A percentile compares a stretch with the other conserved stretches of the same genome.
These are phyloP conservation scores for Plebejus anna DNA, from an alignment of 2,888 invertebrate genomes.

Conservation along the genomic window DNA sequence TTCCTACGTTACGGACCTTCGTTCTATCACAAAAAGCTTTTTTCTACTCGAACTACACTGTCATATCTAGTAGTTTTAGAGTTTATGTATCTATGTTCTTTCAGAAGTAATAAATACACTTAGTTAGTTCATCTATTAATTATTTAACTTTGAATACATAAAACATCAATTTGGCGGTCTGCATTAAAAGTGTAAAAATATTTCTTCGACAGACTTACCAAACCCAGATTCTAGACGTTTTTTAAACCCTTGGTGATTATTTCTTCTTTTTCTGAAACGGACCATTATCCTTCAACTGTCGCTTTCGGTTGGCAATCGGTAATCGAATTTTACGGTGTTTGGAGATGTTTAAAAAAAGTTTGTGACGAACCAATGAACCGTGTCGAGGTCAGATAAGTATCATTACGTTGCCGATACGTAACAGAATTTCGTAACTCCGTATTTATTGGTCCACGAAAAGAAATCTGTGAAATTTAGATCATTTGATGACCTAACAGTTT, in stretches of 20 bases:
- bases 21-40: too few relatives aligned
- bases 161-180: too few relatives aligned
- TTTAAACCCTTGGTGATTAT: neutral
- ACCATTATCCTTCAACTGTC: slow-evolving; percentile 46
- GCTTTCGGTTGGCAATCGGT: slow-evolving; percentile 58
- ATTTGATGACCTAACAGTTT: neutral
- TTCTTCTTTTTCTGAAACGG: neutral
- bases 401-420: slow-evolving; percentile 42
- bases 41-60: too few relatives aligned
- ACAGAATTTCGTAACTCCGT: slow-evolving; percentile 33
- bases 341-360: slow-evolving; percentile 54
- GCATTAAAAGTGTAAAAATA: too few relatives aligned
- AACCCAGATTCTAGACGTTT: neutral
- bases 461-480: slow-evolving; percentile 23
- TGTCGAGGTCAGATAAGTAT: slow-evolving; percentile 44
- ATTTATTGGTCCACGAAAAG: slow-evolving; percentile 23
- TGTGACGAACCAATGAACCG: slow-evolving; percentile 57
- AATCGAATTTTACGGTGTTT: slow-evolving; percentile 72
- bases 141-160: too few relatives aligned
- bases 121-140: too few relatives aligned
- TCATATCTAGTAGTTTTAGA: too few relatives aligned
- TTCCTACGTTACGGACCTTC: too few relatives aligned
- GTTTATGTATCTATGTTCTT: too few relatives aligned
- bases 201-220: neutral
- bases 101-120: too few relatives aligned